These are phyloP conservation scores for Rhinopomastus cyanomelas DNA, from an alignment of 2,113 vertebrate genomes.

Conservation along the genomic window DNA sequence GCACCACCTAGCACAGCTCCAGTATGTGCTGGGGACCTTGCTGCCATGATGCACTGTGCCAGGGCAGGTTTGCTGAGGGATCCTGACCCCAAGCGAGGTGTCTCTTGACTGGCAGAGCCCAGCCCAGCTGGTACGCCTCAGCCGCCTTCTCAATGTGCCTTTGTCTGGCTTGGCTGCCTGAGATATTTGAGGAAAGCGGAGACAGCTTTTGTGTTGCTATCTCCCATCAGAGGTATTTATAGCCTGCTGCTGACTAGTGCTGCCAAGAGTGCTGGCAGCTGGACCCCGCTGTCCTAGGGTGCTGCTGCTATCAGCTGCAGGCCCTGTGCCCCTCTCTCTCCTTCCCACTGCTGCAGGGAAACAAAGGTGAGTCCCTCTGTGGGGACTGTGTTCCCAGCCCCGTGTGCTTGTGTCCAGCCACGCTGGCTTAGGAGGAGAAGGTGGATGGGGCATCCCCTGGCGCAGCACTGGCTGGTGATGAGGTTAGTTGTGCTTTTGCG, in stretches of 20 bases:
- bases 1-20: rapidly evolving
- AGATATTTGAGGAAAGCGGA: constrained; percentile 59
- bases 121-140: background rate
- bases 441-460: rapidly evolving
- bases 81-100: rapidly evolving
- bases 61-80: background rate
- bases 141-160: background rate
- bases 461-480: background rate
- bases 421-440: background rate
- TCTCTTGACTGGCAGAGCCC: background rate
- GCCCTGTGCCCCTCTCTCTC: background rate
- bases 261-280: constrained; percentile 13
- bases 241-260: background rate
- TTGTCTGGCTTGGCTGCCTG: background rate
- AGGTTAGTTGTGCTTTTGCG: background rate
- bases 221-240: constrained; percentile 35
- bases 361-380: background rate
- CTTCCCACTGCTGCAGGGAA: background rate
- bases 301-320: background rate
- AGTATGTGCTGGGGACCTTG: rapidly evolving
- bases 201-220: constrained; percentile 47
- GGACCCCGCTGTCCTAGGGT: background rate
- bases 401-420: background rate
- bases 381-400: rapidly evolving
- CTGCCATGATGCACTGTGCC: background rate